Conservation (phyloP, 2,888 invertebrate species). For the Ectemnius lituratus region DNA sequence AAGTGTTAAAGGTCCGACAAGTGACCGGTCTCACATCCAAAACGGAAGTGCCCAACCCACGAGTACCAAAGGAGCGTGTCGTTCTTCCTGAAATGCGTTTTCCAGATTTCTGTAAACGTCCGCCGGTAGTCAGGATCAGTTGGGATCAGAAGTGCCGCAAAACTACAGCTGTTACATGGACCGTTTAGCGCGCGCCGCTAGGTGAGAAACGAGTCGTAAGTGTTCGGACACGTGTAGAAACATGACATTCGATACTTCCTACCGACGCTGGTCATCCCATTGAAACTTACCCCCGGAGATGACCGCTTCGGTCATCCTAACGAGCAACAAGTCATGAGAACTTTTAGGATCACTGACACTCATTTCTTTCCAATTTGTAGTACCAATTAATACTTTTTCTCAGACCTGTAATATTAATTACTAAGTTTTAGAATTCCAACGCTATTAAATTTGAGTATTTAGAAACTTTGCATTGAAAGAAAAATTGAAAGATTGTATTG, state of each 20-base stretch:
- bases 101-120: slow-evolving; percentile 38
- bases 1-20: neutral
- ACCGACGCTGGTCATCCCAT: slow-evolving; percentile 24
- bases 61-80: slow-evolving; percentile 14
- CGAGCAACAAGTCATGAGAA: neutral
- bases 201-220: slow-evolving; percentile 58
- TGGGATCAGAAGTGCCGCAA: slow-evolving; percentile 60
- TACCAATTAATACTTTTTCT: too few relatives aligned
- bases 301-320: neutral
- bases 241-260: slow-evolving; percentile 71
- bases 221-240: slow-evolving; percentile 72
- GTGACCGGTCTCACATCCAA: neutral
- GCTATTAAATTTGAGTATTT: too few relatives aligned
- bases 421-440: too few relatives aligned
- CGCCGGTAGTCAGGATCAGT: slow-evolving; percentile 35
- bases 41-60: slow-evolving; percentile 8
- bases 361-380: too few relatives aligned
- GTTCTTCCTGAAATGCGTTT: slow-evolving; percentile 12
- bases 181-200: slow-evolving; percentile 45
- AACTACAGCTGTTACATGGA: slow-evolving; percentile 58
- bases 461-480: too few relatives aligned
- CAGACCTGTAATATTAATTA: too few relatives aligned
- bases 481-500: too few relatives aligned
- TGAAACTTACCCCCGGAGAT: slow-evolving; percentile 30
- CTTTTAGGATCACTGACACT: neutral